Base-by-base conservation (phyloP, 2,113 vertebrate species). In the Saguinus midas region DNA sequence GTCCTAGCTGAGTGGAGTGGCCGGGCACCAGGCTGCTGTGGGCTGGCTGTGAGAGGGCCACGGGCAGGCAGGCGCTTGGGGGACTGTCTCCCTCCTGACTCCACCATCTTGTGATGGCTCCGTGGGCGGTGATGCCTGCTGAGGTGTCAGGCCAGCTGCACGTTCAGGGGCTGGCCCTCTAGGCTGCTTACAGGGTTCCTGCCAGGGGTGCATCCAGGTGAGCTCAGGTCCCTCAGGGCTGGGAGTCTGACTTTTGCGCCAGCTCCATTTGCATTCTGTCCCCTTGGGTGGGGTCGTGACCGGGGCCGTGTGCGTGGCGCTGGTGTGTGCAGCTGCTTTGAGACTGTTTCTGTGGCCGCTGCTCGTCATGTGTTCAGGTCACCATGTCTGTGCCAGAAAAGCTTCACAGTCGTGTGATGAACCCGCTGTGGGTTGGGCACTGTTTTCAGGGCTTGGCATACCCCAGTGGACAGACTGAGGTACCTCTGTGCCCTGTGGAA, bases 311-410 rank as follows among this genome's bases (percentile, higher is more conserved):
- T 10, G 50, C 68, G 0, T 0, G 27, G 57, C 29, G 1, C 75
- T 6, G 64, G 55, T 1, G 1, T 14, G 13, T 23, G 61, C 6
- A 7, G 61, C 61, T 12, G 5, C 5, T 29, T 37, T 0, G 20
- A 48, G 23, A 4, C 3, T 1, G 55, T 35, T 32, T 35, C 5
- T 0, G 0, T 12, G 32, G 1, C 27, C 3, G 1, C 0, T 0
- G 1, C n/a, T 23, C 3, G 21, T 11, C 21, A 2, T 3, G 29
- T 40, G 11, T 12, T 3, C 50, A 21, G 27, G 27, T 23, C 23
- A 45, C 14, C 43, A 14, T 7, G 40, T 25, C 75, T n/a, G 61
- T 35, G 75, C n/a, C 27, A 4, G 61, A 29, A 32, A 17, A 40
- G 21, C 50, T 3, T 0, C 35, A 14, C 2, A 0, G 35, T 1